Conservation (phyloP, 2,888 invertebrate species). For the Alsophila aescularia region DNA sequence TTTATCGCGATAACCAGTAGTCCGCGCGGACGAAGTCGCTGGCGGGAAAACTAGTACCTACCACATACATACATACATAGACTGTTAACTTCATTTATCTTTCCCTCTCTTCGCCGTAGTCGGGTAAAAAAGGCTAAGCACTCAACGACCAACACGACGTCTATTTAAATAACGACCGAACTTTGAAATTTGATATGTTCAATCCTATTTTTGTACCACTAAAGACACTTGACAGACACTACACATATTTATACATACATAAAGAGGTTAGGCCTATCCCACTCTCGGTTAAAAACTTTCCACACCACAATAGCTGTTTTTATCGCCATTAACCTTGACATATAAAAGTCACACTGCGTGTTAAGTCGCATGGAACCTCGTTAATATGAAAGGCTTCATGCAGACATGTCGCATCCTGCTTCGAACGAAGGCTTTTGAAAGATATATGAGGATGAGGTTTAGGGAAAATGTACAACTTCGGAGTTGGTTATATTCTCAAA, state of each 20-base stretch:
- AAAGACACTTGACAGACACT: not conserved
- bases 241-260: not conserved
- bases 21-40: too few species aligned
- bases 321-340: constrained; percentile 34
- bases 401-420: not conserved
- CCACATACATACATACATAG: too few species aligned
- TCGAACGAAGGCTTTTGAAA: constrained; percentile 1
- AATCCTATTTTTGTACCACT: too few species aligned
- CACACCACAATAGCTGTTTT: constrained; percentile 13
- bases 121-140: too few species aligned
- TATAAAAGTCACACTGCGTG: constrained; percentile 23
- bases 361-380: constrained; percentile 21
- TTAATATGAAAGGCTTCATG: constrained; percentile 31
- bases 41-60: too few species aligned
- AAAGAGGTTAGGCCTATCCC: not conserved
- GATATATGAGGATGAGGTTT: constrained; percentile 5
- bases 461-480: too few species aligned
- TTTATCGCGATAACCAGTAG: too few species aligned
- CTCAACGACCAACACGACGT: too few species aligned
- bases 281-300: constrained; percentile 8
- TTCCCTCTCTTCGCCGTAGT: too few species aligned
- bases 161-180: too few species aligned
- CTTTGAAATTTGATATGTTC: too few species aligned
- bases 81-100: too few species aligned
- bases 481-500: not conserved